Evolutionary conservation across 2,113 vertebrate species (phyloP), one percentile per base, ranked within the genome.

Genomic region (Dolichotis patagonum): DNA sequence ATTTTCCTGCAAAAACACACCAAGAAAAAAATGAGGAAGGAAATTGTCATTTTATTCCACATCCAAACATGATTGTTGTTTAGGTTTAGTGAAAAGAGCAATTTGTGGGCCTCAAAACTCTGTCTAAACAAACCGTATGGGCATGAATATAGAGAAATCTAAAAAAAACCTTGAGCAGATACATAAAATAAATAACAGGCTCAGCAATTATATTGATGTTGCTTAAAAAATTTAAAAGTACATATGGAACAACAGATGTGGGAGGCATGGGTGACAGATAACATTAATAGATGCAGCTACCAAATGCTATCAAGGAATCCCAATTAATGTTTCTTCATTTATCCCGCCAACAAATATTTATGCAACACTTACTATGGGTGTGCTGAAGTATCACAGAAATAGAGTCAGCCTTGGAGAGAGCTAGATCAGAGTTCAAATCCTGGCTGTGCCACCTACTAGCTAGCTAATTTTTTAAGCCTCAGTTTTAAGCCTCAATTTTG

Each of bases 1-100:
- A 30, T 77, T 28, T 88, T 92, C 78, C 98, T 98, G 96, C 14
- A 96, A 96, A 96, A 30, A 52, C 49, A 52, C 49, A 52, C 49
- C 6, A 54, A 54, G 43, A 93, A 75, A 35, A 63, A 56, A 71
- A 62, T 83, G 82, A 54, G 77, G 30, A 38, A 19, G 58, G 3
- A n/a, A 82, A 60, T 65, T 24, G 9, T 43, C 58, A 94, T 65
- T 87, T 93, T 81, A 95, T 49, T 35, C 56, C 82, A 41, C 85
- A 54, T 73, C 63, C 41, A 87, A 81, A 73, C 26, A 35, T 46
- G 43, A 49, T 62, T 38, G 7, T 84, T 93, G 22, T 77, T 85
- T 73, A 38, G 62, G 5, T 65, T 93, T 80, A 26, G 2, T 69
- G 26, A 85, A 97, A 96, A 94, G 85, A 97, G 32, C 52, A 94